A percentile compares a stretch with the other conserved stretches of the same genome.
Evolutionary conservation across 2,113 vertebrate genomes (phyloP).

Genomic region (Stigmatopora argus): DNA sequence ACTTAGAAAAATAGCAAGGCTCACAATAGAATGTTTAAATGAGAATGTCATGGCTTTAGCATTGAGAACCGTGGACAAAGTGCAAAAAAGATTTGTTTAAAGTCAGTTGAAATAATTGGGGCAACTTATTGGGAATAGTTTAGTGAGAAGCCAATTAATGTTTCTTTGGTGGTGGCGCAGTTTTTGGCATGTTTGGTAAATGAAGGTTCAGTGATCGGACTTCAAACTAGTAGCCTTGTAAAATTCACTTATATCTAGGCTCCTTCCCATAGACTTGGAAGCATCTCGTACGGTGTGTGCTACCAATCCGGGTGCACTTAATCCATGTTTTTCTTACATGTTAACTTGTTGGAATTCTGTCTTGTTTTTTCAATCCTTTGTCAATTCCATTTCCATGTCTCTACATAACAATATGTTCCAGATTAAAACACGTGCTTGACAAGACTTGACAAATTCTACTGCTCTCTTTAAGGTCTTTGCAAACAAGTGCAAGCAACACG

Average conservation of each 20-base stretch:
- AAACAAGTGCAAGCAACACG: too few relatives aligned
- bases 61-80: too few relatives aligned
- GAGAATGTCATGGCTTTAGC: too few relatives aligned
- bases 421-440: neutral
- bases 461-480: too few relatives aligned
- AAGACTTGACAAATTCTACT: neutral
- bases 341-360: neutral
- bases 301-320: neutral
- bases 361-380: neutral
- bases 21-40: too few relatives aligned
- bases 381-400: neutral
- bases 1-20: too few relatives aligned
- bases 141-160: neutral
- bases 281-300: neutral
- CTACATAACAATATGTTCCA: too few relatives aligned
- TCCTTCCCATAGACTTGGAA: neutral
- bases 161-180: neutral
- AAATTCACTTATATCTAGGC: too few relatives aligned
- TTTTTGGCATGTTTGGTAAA: neutral
- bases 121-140: neutral
- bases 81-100: too few relatives aligned
- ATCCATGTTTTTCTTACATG: neutral
- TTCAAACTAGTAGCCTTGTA: too few relatives aligned
- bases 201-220: too few relatives aligned
- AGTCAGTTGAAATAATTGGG: too few relatives aligned